Conservation (phyloP, 1,140 invertebrate genomes). For the Andrena cerasifolii region DNA sequence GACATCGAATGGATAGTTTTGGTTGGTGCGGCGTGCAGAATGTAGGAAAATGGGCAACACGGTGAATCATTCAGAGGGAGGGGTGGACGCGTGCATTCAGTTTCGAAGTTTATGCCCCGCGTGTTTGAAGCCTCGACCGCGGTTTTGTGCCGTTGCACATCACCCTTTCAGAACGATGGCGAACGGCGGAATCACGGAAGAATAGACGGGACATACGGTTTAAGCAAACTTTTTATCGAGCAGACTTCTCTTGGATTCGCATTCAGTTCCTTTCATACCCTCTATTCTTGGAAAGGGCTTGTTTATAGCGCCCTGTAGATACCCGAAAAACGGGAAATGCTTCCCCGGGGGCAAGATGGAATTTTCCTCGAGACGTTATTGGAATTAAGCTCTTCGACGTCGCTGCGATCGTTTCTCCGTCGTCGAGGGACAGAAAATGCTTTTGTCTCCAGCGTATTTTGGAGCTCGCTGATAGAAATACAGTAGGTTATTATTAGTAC, state of each 20-base stretch:
- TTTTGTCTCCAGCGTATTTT: conserved; percentile 32
- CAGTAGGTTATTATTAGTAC: conserved; percentile 25
- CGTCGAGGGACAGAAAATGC: conserved; percentile 31
- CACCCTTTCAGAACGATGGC: conserved; percentile 1
- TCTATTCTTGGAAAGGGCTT: conserved; percentile 44
- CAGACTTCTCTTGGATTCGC: conserved; percentile 21
- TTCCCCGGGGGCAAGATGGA: conserved; percentile 46
- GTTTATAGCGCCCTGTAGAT: conserved; percentile 64
- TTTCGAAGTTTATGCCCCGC: conserved; percentile 30
- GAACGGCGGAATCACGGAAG: conserved; percentile 32
- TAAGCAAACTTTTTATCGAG: conserved; percentile 58
- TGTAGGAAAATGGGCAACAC: neutral
- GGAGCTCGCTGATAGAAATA: conserved; percentile 15
- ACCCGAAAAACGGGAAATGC: conserved; percentile 64
- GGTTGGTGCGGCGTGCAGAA: neutral
- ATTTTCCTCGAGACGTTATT: conserved; percentile 60
- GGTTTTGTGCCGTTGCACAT: conserved; percentile 35
- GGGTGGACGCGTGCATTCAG: no score
- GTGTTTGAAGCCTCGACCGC: conserved; percentile 38
- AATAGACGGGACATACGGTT: conserved; percentile 47
- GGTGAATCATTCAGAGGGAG: conserved; percentile 42
- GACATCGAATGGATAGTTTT: neutral
- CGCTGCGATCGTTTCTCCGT: conserved; percentile 5
- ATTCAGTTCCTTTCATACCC: conserved; percentile 56
- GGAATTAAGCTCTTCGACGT: conserved; percentile 51